These are phyloP conservation scores for Neodiprion fabricii DNA, from an alignment of 1,140 invertebrate genomes.

Conservation along the genomic window DNA sequence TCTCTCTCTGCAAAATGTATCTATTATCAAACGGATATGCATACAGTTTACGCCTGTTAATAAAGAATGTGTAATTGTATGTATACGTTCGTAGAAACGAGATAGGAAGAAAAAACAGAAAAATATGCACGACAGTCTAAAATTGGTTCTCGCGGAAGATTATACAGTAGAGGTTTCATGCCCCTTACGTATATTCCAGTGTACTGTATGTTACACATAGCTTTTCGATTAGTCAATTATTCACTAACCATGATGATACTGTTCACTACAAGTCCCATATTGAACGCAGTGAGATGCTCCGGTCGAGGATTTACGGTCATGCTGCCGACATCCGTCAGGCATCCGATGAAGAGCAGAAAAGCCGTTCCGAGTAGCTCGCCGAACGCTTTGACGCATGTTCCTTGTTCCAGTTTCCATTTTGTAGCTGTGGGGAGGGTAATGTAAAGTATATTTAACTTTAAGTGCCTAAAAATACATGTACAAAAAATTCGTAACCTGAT, in stretches of 20 bases:
- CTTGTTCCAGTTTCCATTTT: slow-evolving; percentile 43
- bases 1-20: too few species aligned
- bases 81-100: too few species aligned
- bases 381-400: slow-evolving; percentile 46
- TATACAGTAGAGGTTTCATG: too few species aligned
- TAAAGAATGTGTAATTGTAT: too few species aligned
- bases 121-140: background rate
- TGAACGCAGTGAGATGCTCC: slow-evolving; percentile 68
- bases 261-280: slow-evolving; percentile 76
- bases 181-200: too few species aligned
- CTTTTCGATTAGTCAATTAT: slow-evolving; percentile 9
- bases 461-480: background rate
- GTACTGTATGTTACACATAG: background rate
- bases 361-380: slow-evolving; percentile 78
- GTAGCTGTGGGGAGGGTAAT: slow-evolving; percentile 14
- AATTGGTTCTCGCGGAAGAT: too few species aligned
- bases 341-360: slow-evolving; percentile 78
- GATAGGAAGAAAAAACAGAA: background rate
- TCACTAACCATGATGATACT: slow-evolving; percentile 67
- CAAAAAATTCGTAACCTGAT: background rate
- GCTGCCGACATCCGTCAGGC: slow-evolving; percentile 68
- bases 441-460: background rate
- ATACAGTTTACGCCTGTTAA: too few species aligned
- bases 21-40: too few species aligned
- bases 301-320: slow-evolving; percentile 46